Conservation (phyloP, 1,140 invertebrate genomes). For the Charaxes varanes region DNA sequence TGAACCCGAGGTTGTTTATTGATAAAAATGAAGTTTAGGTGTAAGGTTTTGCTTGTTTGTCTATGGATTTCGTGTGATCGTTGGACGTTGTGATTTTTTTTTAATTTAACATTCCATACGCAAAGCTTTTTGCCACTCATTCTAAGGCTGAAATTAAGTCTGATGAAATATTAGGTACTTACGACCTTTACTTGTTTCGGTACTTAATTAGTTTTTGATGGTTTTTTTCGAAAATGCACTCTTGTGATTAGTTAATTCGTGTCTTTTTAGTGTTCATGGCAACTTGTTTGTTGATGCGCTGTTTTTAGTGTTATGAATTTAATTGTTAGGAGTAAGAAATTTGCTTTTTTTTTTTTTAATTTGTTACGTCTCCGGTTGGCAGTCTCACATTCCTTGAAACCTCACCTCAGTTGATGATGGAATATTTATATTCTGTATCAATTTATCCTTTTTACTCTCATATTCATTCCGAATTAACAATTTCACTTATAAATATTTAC, state of each 20-base stretch:
- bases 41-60: slow-evolving; percentile 17
- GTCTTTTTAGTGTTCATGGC: slow-evolving; percentile 34
- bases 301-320: slow-evolving; percentile 18
- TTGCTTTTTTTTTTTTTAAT: slow-evolving; percentile 2
- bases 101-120: slow-evolving; percentile 61
- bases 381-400: slow-evolving; percentile 1
- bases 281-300: slow-evolving; percentile 30
- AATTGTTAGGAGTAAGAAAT: slow-evolving; percentile 5
- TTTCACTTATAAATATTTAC: slow-evolving; percentile 4
- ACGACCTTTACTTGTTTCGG: slow-evolving; percentile 15
- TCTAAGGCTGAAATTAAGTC: slow-evolving; percentile 56
- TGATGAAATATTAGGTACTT: slow-evolving; percentile 41
- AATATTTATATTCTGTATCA: no score
- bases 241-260: slow-evolving; percentile 43
- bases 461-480: slow-evolving; percentile 6
- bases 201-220: slow-evolving; percentile 31
- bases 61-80: slow-evolving; percentile 9
- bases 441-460: not conserved
- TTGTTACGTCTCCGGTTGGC: no score
- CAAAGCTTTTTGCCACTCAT: slow-evolving; percentile 34
- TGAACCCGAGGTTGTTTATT: slow-evolving; percentile 48
- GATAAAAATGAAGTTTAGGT: slow-evolving; percentile 34
- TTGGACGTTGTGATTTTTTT: slow-evolving; percentile 37
- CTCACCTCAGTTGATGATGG: no score
- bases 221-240: slow-evolving; percentile 38